A percentile compares a stretch with the other conserved stretches of the same genome.
phyloP scores from a whole-genome alignment of 2,888 invertebrate species.

The Dryomyza anilis region DNA sequence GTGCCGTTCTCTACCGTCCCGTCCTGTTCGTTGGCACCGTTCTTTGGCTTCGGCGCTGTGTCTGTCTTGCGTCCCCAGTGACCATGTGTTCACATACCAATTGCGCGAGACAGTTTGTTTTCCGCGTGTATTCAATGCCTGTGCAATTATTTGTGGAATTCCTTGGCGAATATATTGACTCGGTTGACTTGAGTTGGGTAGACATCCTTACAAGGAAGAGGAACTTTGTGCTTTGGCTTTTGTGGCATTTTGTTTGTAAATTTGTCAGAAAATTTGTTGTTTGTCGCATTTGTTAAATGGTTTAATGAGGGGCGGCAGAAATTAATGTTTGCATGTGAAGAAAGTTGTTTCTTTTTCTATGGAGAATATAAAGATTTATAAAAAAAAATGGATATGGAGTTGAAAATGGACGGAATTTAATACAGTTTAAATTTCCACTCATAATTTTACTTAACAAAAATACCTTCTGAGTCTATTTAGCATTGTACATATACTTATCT shows the following conservation, averaged over 20 bases:
- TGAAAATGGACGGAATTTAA: too few species aligned
- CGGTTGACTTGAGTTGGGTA: conserved; percentile 26
- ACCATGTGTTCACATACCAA: conserved; percentile 22
- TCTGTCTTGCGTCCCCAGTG: conserved; percentile 7
- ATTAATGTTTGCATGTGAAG: too few species aligned
- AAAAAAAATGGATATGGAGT: too few species aligned
- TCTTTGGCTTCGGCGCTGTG: too few species aligned
- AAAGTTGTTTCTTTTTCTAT: too few species aligned
- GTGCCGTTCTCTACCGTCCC: conserved; percentile 16
- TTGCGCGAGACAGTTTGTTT: conserved; percentile 21
- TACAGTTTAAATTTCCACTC: too few species aligned
- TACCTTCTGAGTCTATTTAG: too few species aligned
- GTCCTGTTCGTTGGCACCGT: too few species aligned
- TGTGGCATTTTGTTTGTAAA: conserved; percentile 42
- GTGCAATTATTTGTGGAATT: conserved; percentile 55
- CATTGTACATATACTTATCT: too few species aligned
- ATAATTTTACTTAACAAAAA: too few species aligned
- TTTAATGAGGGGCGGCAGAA: not conserved
- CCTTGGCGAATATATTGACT: conserved; percentile 54
- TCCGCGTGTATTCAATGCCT: conserved; percentile 11
- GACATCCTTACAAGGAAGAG: conserved; percentile 44
- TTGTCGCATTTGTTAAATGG: conserved; percentile 42
- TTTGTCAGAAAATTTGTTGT: conserved; percentile 47
- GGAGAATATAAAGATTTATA: too few species aligned
- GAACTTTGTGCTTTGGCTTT: conserved; percentile 32